Evolutionary conservation across 2,113 vertebrate species (phyloP).

Genomic region (Pseudorhombus dupliciocellatus): DNA sequence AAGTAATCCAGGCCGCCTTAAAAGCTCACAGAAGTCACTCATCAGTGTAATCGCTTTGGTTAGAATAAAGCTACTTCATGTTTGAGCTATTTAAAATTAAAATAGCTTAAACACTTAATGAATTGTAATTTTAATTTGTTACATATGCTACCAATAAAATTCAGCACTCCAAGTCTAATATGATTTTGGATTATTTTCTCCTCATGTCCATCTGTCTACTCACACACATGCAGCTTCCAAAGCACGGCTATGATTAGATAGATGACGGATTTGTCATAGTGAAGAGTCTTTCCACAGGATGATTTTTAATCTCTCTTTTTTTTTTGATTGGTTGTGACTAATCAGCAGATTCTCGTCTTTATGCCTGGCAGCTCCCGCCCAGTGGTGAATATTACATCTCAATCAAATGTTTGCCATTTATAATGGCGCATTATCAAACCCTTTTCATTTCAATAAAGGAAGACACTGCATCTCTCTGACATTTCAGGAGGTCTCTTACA

Average conservation of each 20-base stretch:
- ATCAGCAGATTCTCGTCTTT: constrained; percentile 12
- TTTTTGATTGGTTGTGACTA: constrained; percentile 32
- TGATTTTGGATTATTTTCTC: neutral
- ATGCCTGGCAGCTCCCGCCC: constrained; percentile 27
- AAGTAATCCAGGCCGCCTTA: neutral
- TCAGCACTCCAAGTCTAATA: neutral
- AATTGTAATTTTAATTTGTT: too few relatives aligned
- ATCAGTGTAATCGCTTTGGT: neutral
- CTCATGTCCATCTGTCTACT: neutral
- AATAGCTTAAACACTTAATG: too few relatives aligned
- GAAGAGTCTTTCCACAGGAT: constrained; percentile 43
- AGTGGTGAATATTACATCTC: constrained; percentile 26
- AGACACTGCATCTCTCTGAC: constrained; percentile 10
- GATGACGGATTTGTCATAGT: constrained; percentile 34
- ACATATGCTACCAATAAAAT: neutral
- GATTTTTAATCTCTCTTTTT: constrained; percentile 47
- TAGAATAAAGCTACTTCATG: neutral
- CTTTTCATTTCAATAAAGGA: constrained; percentile 31
- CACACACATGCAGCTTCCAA: constrained; percentile 14
- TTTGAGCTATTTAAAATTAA: neutral
- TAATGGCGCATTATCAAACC: constrained; percentile 19
- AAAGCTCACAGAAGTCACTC: neutral
- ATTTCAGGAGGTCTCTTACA: constrained; percentile 13
- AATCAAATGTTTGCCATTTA: constrained; percentile 28
- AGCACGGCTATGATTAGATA: constrained; percentile 38